A percentile compares a stretch with the other conserved stretches of the same genome.
Evolutionary conservation across 2,797 vertebrate species (phyloP).

Genomic region (Premnoplex brunnescens): DNA sequence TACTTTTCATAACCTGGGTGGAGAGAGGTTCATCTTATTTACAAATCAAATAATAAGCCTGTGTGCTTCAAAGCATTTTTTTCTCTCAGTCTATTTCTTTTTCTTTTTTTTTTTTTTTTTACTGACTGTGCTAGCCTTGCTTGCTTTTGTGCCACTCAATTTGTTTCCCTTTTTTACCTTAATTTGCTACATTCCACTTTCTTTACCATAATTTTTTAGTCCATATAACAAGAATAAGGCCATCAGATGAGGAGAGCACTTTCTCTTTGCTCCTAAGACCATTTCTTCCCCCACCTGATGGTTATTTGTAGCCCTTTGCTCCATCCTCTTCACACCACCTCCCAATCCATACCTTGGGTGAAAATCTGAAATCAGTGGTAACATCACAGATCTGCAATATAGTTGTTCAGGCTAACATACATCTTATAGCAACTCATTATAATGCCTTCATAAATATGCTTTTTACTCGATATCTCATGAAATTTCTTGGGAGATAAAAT

Average conservation of each 20-base stretch:
- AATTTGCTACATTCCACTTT: not conserved
- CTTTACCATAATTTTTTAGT: not conserved
- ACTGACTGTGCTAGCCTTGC: not conserved
- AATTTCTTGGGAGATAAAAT: not conserved
- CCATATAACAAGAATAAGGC: not conserved
- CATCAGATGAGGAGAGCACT: not conserved
- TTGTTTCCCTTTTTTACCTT: not conserved
- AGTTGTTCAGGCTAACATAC: not conserved
- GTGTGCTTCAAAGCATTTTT: slow-evolving; percentile 48
- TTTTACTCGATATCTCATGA: not conserved
- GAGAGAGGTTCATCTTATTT: slow-evolving; percentile 64
- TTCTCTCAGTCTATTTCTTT: not conserved
- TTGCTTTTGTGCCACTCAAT: not conserved
- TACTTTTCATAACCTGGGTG: slow-evolving; percentile 63
- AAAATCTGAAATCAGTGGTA: not conserved
- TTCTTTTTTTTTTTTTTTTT: not conserved
- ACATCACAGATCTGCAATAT: not conserved
- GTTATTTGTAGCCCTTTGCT: not conserved
- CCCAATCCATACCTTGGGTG: not conserved
- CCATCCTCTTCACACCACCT: not conserved
- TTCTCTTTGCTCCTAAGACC: not conserved
- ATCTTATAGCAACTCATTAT: not conserved
- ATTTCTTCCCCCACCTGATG: not conserved
- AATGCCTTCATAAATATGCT: not conserved
- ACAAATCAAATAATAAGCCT: slow-evolving; percentile 47